Evolutionary conservation across 2,888 invertebrate genomes (phyloP).

Genomic region (Oithona nana): DNA sequence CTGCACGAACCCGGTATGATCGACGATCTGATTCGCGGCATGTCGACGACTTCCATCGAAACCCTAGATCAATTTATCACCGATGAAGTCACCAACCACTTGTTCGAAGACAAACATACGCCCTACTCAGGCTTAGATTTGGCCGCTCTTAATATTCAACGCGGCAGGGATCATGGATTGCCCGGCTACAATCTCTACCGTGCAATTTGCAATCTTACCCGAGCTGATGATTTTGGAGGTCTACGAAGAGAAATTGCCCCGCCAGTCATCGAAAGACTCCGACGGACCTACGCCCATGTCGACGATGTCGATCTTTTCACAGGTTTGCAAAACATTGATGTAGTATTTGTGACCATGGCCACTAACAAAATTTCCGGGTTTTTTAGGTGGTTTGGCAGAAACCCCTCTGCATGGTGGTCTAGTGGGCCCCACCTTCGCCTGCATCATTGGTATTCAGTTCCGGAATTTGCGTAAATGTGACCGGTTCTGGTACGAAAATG

Average conservation of each 20-base stretch:
- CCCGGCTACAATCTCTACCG: conserved; percentile 31
- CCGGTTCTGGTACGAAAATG: conserved; percentile 36
- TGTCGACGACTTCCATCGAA: conserved; percentile 77
- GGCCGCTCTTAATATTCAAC: conserved; percentile 71
- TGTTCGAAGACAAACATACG: conserved; percentile 70
- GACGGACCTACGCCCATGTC: conserved; percentile 30
- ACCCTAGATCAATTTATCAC: conserved; percentile 81
- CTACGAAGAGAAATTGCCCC: conserved; percentile 29
- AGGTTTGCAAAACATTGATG: conserved; percentile 32
- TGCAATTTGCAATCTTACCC: conserved; percentile 31
- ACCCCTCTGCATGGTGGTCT: conserved; percentile 34
- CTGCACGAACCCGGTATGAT: conserved; percentile 40
- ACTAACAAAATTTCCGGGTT: too few relatives aligned
- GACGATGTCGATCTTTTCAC: conserved; percentile 40
- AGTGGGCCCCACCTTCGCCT: conserved; percentile 39
- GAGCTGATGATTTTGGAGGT: conserved; percentile 32
- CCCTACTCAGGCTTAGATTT: conserved; percentile 84
- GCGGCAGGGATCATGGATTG: conserved; percentile 35
- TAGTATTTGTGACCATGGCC: too few relatives aligned
- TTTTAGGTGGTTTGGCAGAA: conserved; percentile 38
- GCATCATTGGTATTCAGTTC: conserved; percentile 38
- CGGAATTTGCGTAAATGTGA: conserved; percentile 34
- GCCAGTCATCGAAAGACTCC: conserved; percentile 27
- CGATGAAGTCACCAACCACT: conserved; percentile 80
- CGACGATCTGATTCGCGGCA: conserved; percentile 65